Percentiles rank a stretch among this genome's conserved stretches.
phyloP scores from a whole-genome alignment of 2,113 vertebrate genomes.

The Elaphurus davidianus region DNA sequence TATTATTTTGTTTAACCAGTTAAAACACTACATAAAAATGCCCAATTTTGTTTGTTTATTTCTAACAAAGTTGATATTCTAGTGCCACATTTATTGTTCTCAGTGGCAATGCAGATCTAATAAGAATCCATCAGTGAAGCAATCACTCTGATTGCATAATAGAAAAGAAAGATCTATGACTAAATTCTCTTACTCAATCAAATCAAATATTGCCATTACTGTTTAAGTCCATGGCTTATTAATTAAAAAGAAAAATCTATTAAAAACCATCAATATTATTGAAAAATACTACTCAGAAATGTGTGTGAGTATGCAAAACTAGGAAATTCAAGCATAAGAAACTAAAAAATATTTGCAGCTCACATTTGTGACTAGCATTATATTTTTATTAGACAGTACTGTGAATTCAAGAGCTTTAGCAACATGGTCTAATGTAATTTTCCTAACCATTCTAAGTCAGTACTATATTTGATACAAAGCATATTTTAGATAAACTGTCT shows the following conservation, averaged over 20 bases:
- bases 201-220: background rate
- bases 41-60: background rate
- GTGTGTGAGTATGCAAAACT: background rate
- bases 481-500: background rate
- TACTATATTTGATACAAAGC: background rate
- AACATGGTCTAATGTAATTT: background rate
- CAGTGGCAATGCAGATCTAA: background rate
- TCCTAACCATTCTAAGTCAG: background rate
- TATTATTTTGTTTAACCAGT: background rate
- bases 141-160: background rate
- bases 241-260: background rate
- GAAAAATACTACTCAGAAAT: background rate
- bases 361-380: background rate
- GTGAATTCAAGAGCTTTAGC: background rate
- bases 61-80: background rate
- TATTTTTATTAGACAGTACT: background rate
- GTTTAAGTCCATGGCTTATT: background rate
- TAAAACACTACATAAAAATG: background rate
- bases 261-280: background rate
- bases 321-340: background rate
- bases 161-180: background rate
- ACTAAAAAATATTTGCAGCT: background rate
- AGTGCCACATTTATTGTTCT: background rate
- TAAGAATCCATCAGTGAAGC: background rate
- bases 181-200: background rate